phyloP scores from a whole-genome alignment of 2,888 invertebrate species.

The Elmis aenea region DNA sequence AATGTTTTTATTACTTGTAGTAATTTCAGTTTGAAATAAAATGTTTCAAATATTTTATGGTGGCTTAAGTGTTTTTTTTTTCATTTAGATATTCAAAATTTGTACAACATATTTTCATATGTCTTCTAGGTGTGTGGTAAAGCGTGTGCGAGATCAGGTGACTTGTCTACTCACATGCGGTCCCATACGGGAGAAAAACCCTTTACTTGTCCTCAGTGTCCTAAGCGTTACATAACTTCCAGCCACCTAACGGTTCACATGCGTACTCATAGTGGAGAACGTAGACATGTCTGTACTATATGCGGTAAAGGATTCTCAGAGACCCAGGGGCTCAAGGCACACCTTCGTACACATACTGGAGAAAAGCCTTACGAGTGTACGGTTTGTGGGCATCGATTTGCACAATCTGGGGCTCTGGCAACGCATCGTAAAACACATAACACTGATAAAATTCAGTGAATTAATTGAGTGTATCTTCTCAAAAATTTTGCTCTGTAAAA shows the following conservation, averaged over 20 bases:
- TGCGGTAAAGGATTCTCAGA: slow-evolving; percentile 36
- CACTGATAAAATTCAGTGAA: slow-evolving; percentile 1
- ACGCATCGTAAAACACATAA: slow-evolving; percentile 33
- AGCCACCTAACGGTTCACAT: slow-evolving; percentile 38
- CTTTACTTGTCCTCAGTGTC: slow-evolving; percentile 31
- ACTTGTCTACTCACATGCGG: slow-evolving; percentile 35
- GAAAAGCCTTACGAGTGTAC: slow-evolving; percentile 37
- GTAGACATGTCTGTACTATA: slow-evolving; percentile 31
- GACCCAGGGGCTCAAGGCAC: slow-evolving; percentile 34
- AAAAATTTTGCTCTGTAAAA: no score
- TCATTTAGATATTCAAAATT: no score
- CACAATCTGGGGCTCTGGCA: slow-evolving; percentile 37
- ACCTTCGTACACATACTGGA: slow-evolving; percentile 36
- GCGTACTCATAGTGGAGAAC: slow-evolving; percentile 34
- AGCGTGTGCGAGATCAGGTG: slow-evolving; percentile 35
- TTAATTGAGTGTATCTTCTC: no score
- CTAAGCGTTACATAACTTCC: slow-evolving; percentile 34
- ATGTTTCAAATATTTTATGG: no score
- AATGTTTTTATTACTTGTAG: no score
- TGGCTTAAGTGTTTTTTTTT: no score
- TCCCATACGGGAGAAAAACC: slow-evolving; percentile 40
- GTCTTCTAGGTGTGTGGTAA: slow-evolving; percentile 36
- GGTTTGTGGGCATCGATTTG: slow-evolving; percentile 34
- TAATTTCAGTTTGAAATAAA: no score
- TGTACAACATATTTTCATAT: no score